phyloP scores from a whole-genome alignment of 2,888 invertebrate species.

The Fragum sueziense region DNA sequence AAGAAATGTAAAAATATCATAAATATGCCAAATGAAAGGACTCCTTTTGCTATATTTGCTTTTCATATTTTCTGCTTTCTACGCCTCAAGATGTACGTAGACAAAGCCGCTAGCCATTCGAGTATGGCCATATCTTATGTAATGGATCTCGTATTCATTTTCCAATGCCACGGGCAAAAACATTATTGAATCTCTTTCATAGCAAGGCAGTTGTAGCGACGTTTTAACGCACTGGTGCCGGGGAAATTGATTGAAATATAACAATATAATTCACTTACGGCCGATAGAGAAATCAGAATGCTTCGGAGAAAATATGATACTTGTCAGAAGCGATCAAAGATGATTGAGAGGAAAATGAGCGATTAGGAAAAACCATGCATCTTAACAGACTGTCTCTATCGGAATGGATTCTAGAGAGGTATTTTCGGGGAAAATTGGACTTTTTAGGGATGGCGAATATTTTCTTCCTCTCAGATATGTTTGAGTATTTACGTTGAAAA shows the following conservation, averaged over 20 bases:
- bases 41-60: too few species aligned
- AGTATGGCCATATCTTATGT: too few species aligned
- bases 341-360: constrained; percentile 58
- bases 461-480: too few species aligned
- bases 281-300: constrained; percentile 56
- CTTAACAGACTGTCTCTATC: neutral
- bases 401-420: neutral
- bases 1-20: too few species aligned
- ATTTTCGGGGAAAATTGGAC: too few species aligned
- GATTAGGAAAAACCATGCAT: constrained; percentile 30
- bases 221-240: constrained; percentile 77
- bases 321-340: constrained; percentile 41
- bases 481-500: too few species aligned
- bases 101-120: too few species aligned
- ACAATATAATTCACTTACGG: constrained; percentile 63
- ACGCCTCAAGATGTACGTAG: too few species aligned
- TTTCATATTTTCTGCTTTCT: too few species aligned
- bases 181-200: constrained; percentile 24
- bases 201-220: constrained; percentile 3
- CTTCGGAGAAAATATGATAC: constrained; percentile 55
- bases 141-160: too few species aligned
- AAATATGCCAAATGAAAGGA: too few species aligned
- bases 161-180: neutral
- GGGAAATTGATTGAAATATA: constrained; percentile 63
- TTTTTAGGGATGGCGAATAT: too few species aligned